phyloP scores from a whole-genome alignment of 2,113 vertebrate genomes.

The zebrafish (Danio rerio) region DNA sequence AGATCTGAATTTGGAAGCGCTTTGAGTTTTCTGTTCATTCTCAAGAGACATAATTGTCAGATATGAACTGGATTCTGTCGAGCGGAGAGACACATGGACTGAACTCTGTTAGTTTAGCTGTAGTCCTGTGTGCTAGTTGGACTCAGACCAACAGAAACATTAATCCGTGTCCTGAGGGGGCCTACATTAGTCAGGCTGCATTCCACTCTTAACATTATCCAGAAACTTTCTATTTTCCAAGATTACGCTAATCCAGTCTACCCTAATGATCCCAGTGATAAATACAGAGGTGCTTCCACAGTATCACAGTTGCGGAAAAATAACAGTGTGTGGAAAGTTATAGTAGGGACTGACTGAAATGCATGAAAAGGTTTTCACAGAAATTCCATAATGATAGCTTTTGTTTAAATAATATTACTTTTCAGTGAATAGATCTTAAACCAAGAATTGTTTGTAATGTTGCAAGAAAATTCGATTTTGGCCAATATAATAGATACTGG shows the following conservation, averaged over 20 bases:
- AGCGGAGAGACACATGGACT: background rate
- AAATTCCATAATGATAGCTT: no score
- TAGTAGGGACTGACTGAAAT: background rate
- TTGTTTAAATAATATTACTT: no score
- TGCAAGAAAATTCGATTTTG: no score
- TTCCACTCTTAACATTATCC: background rate
- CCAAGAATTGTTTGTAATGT: no score
- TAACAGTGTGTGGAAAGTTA: slow-evolving; percentile 3
- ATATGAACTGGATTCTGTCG: background rate
- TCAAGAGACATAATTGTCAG: background rate
- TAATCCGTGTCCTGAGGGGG: background rate
- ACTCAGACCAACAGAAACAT: slow-evolving; percentile 20
- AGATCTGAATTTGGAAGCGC: no score
- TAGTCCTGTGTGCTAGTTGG: slow-evolving; percentile 5
- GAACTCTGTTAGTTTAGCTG: slow-evolving; percentile 5
- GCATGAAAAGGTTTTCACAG: no score
- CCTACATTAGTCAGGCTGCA: slow-evolving; percentile 22
- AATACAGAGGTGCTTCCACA: background rate
- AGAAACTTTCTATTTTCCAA: slow-evolving; percentile 8
- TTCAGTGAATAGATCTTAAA: no score
- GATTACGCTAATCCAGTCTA: slow-evolving; percentile 10
- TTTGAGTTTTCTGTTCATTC: background rate
- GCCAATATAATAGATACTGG: no score
- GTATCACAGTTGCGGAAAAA: background rate
- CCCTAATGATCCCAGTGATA: background rate